Evolutionary conservation across 1,140 invertebrate species (phyloP).

Genomic region (Sesamia nonagrioides): DNA sequence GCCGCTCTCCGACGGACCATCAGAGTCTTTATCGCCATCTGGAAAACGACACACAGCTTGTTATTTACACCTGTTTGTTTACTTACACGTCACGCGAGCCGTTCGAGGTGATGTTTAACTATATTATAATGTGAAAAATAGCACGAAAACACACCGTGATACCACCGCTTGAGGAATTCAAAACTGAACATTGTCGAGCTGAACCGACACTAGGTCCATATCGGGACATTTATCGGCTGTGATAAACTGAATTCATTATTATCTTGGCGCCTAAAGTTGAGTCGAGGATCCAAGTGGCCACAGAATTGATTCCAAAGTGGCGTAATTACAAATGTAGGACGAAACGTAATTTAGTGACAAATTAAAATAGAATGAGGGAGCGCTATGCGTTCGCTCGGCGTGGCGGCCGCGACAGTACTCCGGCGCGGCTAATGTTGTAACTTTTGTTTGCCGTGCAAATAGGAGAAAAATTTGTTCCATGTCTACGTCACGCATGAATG

Average conservation of each 20-base stretch:
- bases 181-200: constrained; percentile 81
- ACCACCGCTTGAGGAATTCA: constrained; percentile 82
- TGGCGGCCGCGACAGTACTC: constrained; percentile 70
- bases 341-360: constrained; percentile 51
- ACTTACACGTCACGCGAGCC: constrained; percentile 35
- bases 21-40: constrained; percentile 87
- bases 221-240: constrained; percentile 69
- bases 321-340: constrained; percentile 53
- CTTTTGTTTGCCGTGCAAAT: constrained; percentile 78
- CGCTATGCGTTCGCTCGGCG: constrained; percentile 47
- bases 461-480: constrained; percentile 78
- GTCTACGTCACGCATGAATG: constrained; percentile 77
- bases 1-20: constrained; percentile 86
- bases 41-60: constrained; percentile 58
- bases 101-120: constrained; percentile 15
- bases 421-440: constrained; percentile 70
- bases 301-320: constrained; percentile 53
- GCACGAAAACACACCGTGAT: constrained; percentile 71
- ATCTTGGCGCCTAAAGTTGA: constrained; percentile 43
- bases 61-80: constrained; percentile 57
- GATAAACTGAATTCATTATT: constrained; percentile 70
- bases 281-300: constrained; percentile 12
- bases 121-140: constrained; percentile 22
- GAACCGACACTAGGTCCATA: constrained; percentile 67
- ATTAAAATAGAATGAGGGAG: constrained; percentile 50